Evolutionary conservation across 2,113 vertebrate species (phyloP).

Genomic region (Pterocles burchelli): DNA sequence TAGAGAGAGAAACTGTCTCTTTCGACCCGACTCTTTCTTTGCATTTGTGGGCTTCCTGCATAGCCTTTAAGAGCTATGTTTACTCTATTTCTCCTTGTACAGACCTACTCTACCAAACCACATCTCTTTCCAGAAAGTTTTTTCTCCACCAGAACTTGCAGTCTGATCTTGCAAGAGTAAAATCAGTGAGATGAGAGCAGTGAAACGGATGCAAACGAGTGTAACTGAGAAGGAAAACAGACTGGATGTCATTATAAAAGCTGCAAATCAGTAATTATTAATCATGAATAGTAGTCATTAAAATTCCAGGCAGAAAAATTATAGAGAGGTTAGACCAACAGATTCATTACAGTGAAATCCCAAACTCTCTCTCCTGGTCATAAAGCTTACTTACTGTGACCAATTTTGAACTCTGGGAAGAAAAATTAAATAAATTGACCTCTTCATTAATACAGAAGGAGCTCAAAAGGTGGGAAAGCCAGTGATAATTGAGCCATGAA

Average conservation of each 20-base stretch:
- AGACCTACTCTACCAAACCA: not conserved
- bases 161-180: not conserved
- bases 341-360: not conserved
- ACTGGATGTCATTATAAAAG: not conserved
- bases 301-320: not conserved
- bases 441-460: not conserved
- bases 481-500: not conserved
- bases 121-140: accelerated
- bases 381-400: not conserved
- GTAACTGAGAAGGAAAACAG: not conserved
- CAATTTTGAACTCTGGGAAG: not conserved
- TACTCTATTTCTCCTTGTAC: not conserved
- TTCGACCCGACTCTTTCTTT: not conserved
- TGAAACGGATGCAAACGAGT: not conserved
- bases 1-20: not conserved
- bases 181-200: not conserved
- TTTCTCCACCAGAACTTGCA: not conserved
- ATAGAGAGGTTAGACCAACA: not conserved
- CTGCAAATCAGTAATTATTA: not conserved
- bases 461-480: not conserved
- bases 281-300: not conserved
- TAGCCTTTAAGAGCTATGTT: not conserved
- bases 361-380: not conserved
- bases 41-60: not conserved
- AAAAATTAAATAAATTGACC: not conserved